Conservation (phyloP, 2,888 invertebrate species). For the Sisyra nigra region DNA sequence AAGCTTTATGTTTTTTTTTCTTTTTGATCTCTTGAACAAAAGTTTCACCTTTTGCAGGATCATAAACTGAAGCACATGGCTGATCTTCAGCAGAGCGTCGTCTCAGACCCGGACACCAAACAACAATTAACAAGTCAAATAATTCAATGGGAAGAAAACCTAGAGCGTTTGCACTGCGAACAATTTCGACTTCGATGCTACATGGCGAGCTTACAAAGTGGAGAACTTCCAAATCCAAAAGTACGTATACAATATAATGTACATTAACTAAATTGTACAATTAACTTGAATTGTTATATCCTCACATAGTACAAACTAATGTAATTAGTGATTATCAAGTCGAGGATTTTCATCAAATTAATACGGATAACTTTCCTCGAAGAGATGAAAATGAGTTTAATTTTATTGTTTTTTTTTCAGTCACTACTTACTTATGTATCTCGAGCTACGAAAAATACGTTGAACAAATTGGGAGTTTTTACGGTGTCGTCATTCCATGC, state of each 20-base stretch:
- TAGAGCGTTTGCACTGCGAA: constrained; percentile 90
- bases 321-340: too few relatives aligned
- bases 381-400: too few relatives aligned
- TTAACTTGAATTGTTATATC: too few relatives aligned
- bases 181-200: constrained; percentile 92
- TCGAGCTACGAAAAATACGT: constrained; percentile 81
- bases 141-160: constrained; percentile 91
- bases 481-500: constrained; percentile 97
- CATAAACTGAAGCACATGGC: constrained; percentile 96
- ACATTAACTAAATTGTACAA: too few relatives aligned
- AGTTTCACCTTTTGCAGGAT: constrained; percentile 45
- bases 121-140: constrained; percentile 89
- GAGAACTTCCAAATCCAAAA: constrained; percentile 95
- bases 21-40: background rate
- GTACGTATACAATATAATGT: constrained; percentile 31
- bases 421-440: constrained; percentile 90
- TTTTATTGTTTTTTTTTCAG: constrained; percentile 36
- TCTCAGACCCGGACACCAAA: constrained; percentile 79
- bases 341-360: too few relatives aligned
- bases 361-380: too few relatives aligned
- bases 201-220: constrained; percentile 90
- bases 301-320: too few relatives aligned
- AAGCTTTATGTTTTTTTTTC: constrained; percentile 13
- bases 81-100: constrained; percentile 94
- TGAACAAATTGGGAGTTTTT: constrained; percentile 92